These are phyloP conservation scores for Geotrypetes seraphini DNA, from an alignment of 2,797 vertebrate species.

Conservation along the genomic window DNA sequence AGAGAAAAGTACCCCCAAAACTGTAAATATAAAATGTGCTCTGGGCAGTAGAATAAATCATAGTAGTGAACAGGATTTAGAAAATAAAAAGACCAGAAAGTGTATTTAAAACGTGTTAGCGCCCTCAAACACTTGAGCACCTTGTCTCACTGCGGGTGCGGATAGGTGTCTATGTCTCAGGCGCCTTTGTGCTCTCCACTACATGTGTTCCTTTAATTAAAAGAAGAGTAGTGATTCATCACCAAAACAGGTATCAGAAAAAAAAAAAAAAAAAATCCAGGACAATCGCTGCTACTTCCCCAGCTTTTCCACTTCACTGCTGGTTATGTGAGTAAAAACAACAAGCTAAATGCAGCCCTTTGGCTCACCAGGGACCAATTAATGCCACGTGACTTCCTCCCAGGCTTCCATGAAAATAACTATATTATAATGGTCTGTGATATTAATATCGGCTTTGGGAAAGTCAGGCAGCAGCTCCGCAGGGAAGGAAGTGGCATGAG, in stretches of 20 bases:
- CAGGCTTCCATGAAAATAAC: slow-evolving; percentile 95
- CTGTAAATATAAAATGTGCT: too few species aligned
- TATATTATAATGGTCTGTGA: slow-evolving; percentile 95
- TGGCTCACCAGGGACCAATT: slow-evolving; percentile 80
- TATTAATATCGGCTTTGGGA: slow-evolving; percentile 98
- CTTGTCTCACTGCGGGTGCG: background rate
- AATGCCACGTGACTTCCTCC: slow-evolving; percentile 95
- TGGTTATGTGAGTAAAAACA: slow-evolving; percentile 88
- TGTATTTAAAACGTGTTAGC: too few species aligned
- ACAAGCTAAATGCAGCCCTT: slow-evolving; percentile 83
- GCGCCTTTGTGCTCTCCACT: slow-evolving; percentile 22
- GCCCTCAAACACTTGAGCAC: background rate
- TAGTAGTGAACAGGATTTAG: too few species aligned
- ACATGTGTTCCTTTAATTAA: slow-evolving; percentile 61
- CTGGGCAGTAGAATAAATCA: too few species aligned
- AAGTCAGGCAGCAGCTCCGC: slow-evolving; percentile 69
- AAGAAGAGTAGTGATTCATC: slow-evolving; percentile 69
- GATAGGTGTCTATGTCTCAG: background rate
- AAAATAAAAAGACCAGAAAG: too few species aligned
- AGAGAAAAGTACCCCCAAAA: too few species aligned
- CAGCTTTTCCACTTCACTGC: slow-evolving; percentile 88
- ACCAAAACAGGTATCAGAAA: slow-evolving; percentile 68
- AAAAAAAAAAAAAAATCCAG: slow-evolving; percentile 54
- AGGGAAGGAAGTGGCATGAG: slow-evolving; percentile 76
- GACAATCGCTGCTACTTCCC: slow-evolving; percentile 83